Evolutionary conservation across 2,797 vertebrate species (phyloP), one percentile per base, ranked within the genome.

Genomic region (Coilia nasus): DNA sequence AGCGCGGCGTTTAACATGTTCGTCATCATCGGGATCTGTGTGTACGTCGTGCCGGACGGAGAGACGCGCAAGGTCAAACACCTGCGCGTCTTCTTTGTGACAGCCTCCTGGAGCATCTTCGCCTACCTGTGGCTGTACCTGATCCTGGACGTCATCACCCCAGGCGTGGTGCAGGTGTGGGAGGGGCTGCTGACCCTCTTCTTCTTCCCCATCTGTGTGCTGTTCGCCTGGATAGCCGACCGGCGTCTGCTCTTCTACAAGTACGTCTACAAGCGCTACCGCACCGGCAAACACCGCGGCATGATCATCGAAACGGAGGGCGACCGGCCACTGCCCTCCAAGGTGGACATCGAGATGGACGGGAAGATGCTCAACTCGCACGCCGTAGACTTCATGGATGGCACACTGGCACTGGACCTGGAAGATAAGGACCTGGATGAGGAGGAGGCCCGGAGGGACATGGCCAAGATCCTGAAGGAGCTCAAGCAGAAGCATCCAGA

Each of bases 1-100:
- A 99, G 98, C 0, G 98, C 98, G 0, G 98, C 98, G 0, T 99
- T 99, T 93, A 99, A 99, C 91, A 99, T 99, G 98, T 99, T 99
- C 57, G 97, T 99, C 92, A 99, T 99, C 91, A 99, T 99, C 0
- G 98, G 98, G 0, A 57, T 99, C 31, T 99, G 98, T 6, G 98
- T 99, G 46, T 97, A 98, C 0, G 98, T 99, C 0, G 98, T 99
- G 86, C 98, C 98, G 0, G 98, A 99, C 0, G 98, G 98, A 1
- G 98, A 99, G 93, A 96, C 96, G 0, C 96, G 98, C 90, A 99
- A 97, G 92, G 98, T 99, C 83, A 99, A 99, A 91, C 98, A 99
- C 88, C 93, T 99, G 31, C 92, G 98, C 0, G 98, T 99, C 86
- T 99, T 99, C 94, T 99, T 99, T 31, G 98, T 99, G 88, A 99